Evolutionary conservation across 2,113 vertebrate species (phyloP).

Genomic region (Xerus inauris): DNA sequence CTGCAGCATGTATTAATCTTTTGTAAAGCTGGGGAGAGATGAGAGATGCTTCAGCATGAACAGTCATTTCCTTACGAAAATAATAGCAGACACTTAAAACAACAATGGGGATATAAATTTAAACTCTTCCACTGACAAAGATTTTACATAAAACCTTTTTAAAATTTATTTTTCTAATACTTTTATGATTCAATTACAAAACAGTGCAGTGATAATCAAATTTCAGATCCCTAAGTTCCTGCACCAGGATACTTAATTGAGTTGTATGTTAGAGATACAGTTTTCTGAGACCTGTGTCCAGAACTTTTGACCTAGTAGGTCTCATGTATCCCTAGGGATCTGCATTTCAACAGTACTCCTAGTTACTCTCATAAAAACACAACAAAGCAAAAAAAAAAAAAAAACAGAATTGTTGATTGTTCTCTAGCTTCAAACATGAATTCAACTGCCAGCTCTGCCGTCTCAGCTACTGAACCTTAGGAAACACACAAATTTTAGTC

Average conservation of each 20-base stretch:
- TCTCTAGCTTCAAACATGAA: not conserved
- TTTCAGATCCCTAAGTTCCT: rapidly evolving
- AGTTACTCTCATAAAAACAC: not conserved
- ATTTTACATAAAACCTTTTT: not conserved
- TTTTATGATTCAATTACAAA: not conserved
- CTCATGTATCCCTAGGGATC: not conserved
- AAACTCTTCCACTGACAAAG: not conserved
- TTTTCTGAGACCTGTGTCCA: rapidly evolving
- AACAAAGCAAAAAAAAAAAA: not conserved
- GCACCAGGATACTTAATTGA: too few relatives aligned
- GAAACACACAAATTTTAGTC: not conserved
- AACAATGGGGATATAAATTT: not conserved
- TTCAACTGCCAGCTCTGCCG: not conserved
- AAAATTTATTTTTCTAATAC: not conserved
- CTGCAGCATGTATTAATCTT: not conserved
- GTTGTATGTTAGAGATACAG: too few relatives aligned
- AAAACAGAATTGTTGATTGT: not conserved
- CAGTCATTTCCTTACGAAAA: not conserved
- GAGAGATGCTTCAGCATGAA: not conserved
- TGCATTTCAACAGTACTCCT: not conserved
- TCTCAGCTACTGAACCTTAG: not conserved
- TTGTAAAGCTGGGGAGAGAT: not conserved
- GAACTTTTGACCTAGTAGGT: not conserved
- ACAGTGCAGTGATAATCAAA: not conserved
- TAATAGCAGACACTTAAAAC: not conserved